These are phyloP conservation scores for Lucinisca nassula DNA, from an alignment of 2,888 invertebrate species.

Conservation along the genomic window DNA sequence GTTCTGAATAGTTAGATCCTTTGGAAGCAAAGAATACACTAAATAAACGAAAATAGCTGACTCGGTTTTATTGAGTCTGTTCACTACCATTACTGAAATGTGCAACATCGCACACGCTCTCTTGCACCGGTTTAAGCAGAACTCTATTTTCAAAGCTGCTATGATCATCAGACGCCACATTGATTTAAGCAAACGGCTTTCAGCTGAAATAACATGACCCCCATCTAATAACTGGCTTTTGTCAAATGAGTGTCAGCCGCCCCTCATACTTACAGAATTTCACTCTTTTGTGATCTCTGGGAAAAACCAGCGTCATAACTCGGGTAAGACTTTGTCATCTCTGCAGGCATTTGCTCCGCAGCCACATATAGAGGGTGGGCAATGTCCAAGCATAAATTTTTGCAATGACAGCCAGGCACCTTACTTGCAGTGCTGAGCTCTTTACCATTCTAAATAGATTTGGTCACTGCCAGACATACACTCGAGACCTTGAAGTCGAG, in stretches of 20 bases:
- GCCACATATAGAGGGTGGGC: conserved; percentile 13
- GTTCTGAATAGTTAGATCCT: no score
- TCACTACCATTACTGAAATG: no score
- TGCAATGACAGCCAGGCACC: conserved; percentile 59
- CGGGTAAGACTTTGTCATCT: not conserved
- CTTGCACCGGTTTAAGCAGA: no score
- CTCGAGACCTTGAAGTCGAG: conserved; percentile 24
- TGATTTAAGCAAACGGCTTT: not conserved
- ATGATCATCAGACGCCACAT: conserved; percentile 13
- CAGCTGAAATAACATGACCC: conserved; percentile 29
- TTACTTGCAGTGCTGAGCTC: conserved; percentile 61
- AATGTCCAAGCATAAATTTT: conserved; percentile 29
- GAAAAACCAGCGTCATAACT: not conserved
- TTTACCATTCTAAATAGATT: conserved; percentile 49
- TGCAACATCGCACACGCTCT: no score
- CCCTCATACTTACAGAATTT: not conserved
- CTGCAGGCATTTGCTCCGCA: conserved; percentile 27
- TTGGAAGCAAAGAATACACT: no score
- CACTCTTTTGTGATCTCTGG: not conserved
- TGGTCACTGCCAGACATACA: conserved; percentile 51
- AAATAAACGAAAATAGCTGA: no score
- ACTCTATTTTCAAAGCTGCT: no score
- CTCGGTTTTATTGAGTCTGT: no score
- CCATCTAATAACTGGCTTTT: not conserved
- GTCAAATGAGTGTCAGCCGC: not conserved